Evolutionary conservation across 2,888 invertebrate genomes (phyloP).

Genomic region (Acrocera orbiculus): DNA sequence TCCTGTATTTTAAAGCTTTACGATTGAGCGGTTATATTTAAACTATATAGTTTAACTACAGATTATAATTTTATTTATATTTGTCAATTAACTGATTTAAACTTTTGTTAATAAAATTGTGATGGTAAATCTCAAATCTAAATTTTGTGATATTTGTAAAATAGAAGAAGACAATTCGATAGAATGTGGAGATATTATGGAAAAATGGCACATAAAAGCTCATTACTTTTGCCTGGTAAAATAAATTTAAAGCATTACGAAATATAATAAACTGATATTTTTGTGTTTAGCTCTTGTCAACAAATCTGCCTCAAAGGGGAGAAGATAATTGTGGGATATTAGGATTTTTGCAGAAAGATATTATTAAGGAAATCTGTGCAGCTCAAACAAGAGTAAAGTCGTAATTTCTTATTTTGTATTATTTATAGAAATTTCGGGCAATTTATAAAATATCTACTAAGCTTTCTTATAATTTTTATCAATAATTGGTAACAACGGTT

Average conservation of each 20-base stretch:
- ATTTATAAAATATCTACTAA: not conserved
- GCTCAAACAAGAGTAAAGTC: conserved; percentile 42
- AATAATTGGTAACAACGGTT: too few species aligned
- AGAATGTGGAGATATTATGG: conserved; percentile 23
- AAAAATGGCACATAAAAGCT: conserved; percentile 14
- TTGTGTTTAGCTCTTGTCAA: conserved; percentile 43
- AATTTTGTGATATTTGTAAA: conserved; percentile 9
- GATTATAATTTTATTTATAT: too few species aligned
- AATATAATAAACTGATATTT: conserved; percentile 11
- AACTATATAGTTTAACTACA: too few species aligned
- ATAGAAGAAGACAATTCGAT: conserved; percentile 13
- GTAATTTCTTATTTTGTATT: too few species aligned
- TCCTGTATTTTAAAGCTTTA: too few species aligned
- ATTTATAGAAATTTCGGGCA: not conserved
- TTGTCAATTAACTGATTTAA: too few species aligned
- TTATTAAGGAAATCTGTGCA: conserved; percentile 44
- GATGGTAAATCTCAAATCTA: too few species aligned
- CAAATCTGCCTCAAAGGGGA: conserved; percentile 49
- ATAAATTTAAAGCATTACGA: not conserved
- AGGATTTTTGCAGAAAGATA: conserved; percentile 56
- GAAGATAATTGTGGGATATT: conserved; percentile 51
- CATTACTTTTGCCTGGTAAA: conserved; percentile 25
- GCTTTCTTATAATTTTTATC: too few species aligned
- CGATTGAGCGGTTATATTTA: too few species aligned
- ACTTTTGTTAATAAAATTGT: too few species aligned